Conservation (phyloP, 2,797 vertebrate genomes). For the Channallabes apus region DNA sequence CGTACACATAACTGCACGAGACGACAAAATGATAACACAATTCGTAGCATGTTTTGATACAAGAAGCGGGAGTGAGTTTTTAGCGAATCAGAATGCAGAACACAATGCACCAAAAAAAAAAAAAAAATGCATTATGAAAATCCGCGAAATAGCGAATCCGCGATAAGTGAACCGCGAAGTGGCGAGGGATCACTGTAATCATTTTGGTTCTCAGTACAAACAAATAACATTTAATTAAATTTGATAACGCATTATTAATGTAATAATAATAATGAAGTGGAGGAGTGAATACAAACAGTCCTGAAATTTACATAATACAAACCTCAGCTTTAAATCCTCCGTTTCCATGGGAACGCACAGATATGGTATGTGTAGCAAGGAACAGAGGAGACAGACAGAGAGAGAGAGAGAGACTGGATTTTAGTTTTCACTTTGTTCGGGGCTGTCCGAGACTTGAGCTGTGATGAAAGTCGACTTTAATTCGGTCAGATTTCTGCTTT, state of each 20-base stretch:
- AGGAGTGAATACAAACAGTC: background rate
- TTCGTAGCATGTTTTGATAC: too few relatives aligned
- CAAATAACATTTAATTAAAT: background rate
- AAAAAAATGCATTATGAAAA: too few relatives aligned
- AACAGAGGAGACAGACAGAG: background rate
- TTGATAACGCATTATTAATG: too few relatives aligned
- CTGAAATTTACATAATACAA: background rate
- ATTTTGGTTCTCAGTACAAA: background rate
- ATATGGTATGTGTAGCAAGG: background rate
- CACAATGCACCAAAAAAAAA: too few relatives aligned
- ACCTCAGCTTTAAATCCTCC: background rate
- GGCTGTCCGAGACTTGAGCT: background rate
- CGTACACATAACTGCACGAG: too few relatives aligned
- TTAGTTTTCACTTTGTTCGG: background rate
- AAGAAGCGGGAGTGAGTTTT: too few relatives aligned
- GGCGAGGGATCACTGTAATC: too few relatives aligned
- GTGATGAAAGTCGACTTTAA: constrained; percentile 3
- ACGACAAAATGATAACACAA: too few relatives aligned
- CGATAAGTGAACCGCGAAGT: too few relatives aligned
- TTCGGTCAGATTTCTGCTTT: background rate
- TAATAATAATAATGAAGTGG: background rate
- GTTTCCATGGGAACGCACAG: constrained; percentile 28
- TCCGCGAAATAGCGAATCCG: too few relatives aligned
- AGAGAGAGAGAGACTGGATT: background rate
- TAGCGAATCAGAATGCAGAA: too few relatives aligned